Evolutionary conservation across 2,888 invertebrate genomes (phyloP).

Genomic region (Drosophila colorata): DNA sequence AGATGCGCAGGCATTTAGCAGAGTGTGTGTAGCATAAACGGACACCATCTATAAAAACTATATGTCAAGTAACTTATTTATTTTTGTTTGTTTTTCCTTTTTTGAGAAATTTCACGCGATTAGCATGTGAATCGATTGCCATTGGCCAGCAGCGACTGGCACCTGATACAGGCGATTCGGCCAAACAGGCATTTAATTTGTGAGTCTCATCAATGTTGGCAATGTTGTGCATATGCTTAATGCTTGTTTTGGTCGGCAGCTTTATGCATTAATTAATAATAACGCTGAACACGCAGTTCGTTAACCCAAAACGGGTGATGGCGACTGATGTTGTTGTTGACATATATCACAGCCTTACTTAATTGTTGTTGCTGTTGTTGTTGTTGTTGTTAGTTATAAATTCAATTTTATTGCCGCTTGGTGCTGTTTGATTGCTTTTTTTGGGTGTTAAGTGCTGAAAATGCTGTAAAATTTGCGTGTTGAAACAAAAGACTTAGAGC

Average conservation of each 20-base stretch:
- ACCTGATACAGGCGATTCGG: conserved; percentile 38
- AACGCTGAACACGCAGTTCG: conserved; percentile 57
- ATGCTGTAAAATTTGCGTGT: conserved; percentile 37
- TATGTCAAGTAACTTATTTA: conserved; percentile 49
- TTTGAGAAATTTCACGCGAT: conserved; percentile 69
- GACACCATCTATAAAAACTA: conserved; percentile 15
- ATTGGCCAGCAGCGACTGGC: conserved; percentile 37
- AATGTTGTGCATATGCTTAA: conserved; percentile 66
- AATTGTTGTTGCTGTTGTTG: conserved; percentile 24
- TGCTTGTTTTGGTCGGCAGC: conserved; percentile 47
- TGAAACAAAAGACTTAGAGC: conserved; percentile 77
- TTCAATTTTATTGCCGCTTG: conserved; percentile 56
- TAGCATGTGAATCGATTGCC: conserved; percentile 70
- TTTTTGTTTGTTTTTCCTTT: conserved; percentile 12
- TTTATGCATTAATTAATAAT: conserved; percentile 73
- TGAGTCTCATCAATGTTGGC: conserved; percentile 68
- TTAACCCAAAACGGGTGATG: conserved; percentile 57
- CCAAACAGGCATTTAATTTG: conserved; percentile 58
- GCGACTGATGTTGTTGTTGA: conserved; percentile 29
- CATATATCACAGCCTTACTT: conserved; percentile 35
- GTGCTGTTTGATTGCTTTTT: conserved; percentile 47
- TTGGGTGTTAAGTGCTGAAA: conserved; percentile 55
- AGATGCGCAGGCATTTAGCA: conserved; percentile 46
- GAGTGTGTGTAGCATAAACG: conserved; percentile 42
- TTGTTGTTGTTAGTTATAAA: conserved; percentile 50